Conservation (phyloP, 2,888 invertebrate genomes). For the Limnephilus lunatus region DNA sequence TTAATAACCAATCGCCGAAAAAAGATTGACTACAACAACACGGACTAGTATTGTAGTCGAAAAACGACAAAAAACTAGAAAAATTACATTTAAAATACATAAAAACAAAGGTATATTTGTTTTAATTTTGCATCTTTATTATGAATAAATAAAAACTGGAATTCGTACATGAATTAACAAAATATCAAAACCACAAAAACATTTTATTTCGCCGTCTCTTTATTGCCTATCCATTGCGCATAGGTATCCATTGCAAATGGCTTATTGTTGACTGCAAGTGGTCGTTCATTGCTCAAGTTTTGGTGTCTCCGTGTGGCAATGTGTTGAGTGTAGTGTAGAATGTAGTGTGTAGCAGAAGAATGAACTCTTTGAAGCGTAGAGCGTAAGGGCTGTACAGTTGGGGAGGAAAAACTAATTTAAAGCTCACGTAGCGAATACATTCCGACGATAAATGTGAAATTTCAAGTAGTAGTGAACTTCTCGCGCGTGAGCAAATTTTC, state of each 20-base stretch:
- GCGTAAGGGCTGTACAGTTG: not conserved
- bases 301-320: not conserved
- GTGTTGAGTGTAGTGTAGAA: not conserved
- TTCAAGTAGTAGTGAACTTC: constrained; percentile 29
- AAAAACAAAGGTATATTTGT: no score
- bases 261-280: not conserved
- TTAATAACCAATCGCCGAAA: no score
- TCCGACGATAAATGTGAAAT: constrained; percentile 21
- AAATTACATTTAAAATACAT: no score
- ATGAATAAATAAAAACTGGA: no score
- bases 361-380: constrained; percentile 16
- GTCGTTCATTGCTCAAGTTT: not conserved
- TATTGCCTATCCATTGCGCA: no score
- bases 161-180: not conserved
- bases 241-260: not conserved
- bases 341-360: not conserved
- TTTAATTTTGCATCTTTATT: no score
- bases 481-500: constrained; percentile 23
- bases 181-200: not conserved
- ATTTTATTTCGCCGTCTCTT: not conserved
- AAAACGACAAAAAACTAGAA: no score
- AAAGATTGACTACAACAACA: no score
- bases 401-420: constrained; percentile 28
- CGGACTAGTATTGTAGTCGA: no score
- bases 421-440: constrained; percentile 28